phyloP scores from a whole-genome alignment of 2,797 vertebrate genomes.

The Xiphorhynchus erythropygius region DNA sequence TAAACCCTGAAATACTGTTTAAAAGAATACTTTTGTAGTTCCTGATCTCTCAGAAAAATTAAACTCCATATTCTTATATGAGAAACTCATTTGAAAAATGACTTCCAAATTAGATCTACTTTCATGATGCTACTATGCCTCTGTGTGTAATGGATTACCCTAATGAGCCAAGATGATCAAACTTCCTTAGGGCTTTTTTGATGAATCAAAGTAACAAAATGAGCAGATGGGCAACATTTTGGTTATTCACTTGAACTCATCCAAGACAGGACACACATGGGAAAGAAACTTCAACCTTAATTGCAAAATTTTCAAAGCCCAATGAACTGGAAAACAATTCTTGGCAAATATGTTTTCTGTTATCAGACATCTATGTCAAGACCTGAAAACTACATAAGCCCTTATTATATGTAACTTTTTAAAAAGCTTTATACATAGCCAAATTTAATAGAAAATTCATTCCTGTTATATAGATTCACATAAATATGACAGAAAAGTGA shows the following conservation, averaged over 20 bases:
- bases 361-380: neutral
- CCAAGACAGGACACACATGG: rapidly evolving
- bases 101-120: neutral
- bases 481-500: neutral
- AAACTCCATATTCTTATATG: neutral
- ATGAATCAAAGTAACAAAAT: neutral
- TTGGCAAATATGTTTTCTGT: neutral
- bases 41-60: neutral
- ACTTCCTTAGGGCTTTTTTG: rapidly evolving
- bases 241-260: neutral
- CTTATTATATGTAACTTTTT: neutral
- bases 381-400: neutral
- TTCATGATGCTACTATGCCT: neutral
- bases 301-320: neutral
- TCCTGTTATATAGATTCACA: neutral
- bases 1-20: neutral
- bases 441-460: neutral
- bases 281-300: neutral
- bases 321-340: neutral
- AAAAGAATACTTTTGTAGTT: neutral
- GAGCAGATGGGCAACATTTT: neutral
- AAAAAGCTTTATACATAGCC: neutral
- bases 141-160: neutral
- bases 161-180: neutral
- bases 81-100: neutral